Evolutionary conservation across 2,888 invertebrate species (phyloP).

Genomic region (Pollenia amentaria): DNA sequence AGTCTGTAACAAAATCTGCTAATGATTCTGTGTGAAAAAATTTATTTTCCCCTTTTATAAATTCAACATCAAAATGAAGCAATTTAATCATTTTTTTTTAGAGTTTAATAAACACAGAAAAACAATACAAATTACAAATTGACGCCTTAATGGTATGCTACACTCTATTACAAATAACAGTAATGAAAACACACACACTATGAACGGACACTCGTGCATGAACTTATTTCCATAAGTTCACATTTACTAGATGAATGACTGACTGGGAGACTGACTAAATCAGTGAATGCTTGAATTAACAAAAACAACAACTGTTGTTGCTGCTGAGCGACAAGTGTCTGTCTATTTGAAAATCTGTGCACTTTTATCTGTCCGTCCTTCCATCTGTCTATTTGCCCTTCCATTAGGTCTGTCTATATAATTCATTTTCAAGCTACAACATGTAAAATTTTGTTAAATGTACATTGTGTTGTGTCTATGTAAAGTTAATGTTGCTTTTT

Average conservation of each 20-base stretch:
- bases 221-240: slow-evolving; percentile 62
- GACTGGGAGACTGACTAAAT: slow-evolving; percentile 31
- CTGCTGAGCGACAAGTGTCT: slow-evolving; percentile 60
- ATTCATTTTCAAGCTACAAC: slow-evolving; percentile 48
- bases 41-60: background rate
- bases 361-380: background rate
- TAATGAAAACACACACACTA: slow-evolving; percentile 74
- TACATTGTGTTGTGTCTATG: slow-evolving; percentile 14
- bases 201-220: background rate
- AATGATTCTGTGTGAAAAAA: slow-evolving; percentile 8
- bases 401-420: slow-evolving; percentile 20
- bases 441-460: slow-evolving; percentile 45
- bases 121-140: slow-evolving; percentile 81
- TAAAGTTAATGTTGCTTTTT: slow-evolving; percentile 41
- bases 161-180: slow-evolving; percentile 76
- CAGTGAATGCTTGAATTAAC: slow-evolving; percentile 24
- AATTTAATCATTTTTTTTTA: slow-evolving; percentile 33
- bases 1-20: slow-evolving; percentile 7
- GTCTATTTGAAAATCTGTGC: slow-evolving; percentile 46
- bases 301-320: slow-evolving; percentile 23
- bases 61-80: slow-evolving; percentile 3
- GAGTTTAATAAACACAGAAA: slow-evolving; percentile 72
- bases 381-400: slow-evolving; percentile 15
- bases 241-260: slow-evolving; percentile 45
- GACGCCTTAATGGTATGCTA: slow-evolving; percentile 62